phyloP scores from a whole-genome alignment of 2,888 invertebrate genomes.

The Thecocarcelia acutangulata region DNA sequence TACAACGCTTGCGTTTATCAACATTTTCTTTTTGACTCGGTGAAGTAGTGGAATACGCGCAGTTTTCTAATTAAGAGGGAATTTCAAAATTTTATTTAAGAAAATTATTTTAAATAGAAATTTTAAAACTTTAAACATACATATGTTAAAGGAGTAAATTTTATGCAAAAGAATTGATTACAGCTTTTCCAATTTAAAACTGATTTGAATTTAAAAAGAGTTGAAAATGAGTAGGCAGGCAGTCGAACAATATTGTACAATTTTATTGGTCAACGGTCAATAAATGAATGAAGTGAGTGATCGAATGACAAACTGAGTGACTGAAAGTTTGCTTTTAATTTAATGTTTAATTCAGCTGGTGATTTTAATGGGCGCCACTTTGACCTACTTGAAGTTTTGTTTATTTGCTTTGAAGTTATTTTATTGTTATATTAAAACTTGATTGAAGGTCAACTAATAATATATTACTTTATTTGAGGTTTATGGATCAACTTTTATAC shows the following conservation, averaged over 20 bases:
- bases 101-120: too few relatives aligned
- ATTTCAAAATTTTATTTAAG: too few relatives aligned
- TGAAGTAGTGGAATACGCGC: too few relatives aligned
- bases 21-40: too few relatives aligned
- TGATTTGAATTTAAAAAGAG: not conserved
- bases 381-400: slow-evolving; percentile 56
- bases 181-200: too few relatives aligned
- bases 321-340: slow-evolving; percentile 13
- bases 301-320: slow-evolving; percentile 5
- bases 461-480: too few relatives aligned
- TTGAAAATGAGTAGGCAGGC: slow-evolving; percentile 38
- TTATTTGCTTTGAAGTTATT: slow-evolving; percentile 18
- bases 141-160: too few relatives aligned
- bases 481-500: too few relatives aligned
- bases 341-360: slow-evolving; percentile 31
- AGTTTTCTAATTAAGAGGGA: too few relatives aligned
- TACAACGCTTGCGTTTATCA: too few relatives aligned
- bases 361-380: slow-evolving; percentile 61
- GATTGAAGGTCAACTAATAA: slow-evolving; percentile 12
- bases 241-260: slow-evolving; percentile 43
- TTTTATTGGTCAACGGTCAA: slow-evolving; percentile 60
- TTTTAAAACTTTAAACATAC: too few relatives aligned
- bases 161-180: too few relatives aligned
- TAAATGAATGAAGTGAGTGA: slow-evolving; percentile 23
- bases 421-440: slow-evolving; percentile 18